Conservation (phyloP, 1,140 invertebrate genomes). For the Lepidostoma basale region DNA sequence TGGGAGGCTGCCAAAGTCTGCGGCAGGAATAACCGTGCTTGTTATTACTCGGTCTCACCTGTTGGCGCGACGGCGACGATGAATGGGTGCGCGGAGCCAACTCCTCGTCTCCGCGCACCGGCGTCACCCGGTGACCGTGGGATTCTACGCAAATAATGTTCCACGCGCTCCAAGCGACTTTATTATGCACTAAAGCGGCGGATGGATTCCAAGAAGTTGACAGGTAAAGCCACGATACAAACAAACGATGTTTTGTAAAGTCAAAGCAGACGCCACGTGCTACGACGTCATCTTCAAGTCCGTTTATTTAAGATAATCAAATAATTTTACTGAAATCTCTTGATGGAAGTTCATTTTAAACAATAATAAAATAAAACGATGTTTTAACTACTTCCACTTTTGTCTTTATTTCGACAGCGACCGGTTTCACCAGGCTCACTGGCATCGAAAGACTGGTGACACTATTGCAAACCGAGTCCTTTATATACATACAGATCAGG, state of each 20-base stretch:
- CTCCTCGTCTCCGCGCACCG: not conserved
- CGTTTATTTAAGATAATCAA: too few relatives aligned
- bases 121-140: conserved; percentile 4
- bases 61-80: conserved; percentile 7
- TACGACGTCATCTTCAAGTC: not conserved
- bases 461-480: too few relatives aligned
- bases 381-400: too few relatives aligned
- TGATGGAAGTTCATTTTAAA: too few relatives aligned
- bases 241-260: not conserved
- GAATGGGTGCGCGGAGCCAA: conserved; percentile 7
- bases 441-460: too few relatives aligned
- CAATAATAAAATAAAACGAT: too few relatives aligned
- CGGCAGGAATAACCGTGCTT: not conserved
- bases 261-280: not conserved
- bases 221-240: not conserved
- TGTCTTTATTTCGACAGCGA: too few relatives aligned
- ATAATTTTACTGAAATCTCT: too few relatives aligned
- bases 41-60: conserved; percentile 16
- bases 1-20: not conserved
- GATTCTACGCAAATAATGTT: conserved; percentile 4
- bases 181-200: not conserved
- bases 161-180: not conserved
- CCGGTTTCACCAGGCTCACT: too few relatives aligned
- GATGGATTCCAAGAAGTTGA: not conserved
- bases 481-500: too few relatives aligned